Conservation (phyloP, 2,113 vertebrate species). For the Plectropomus leopardus region DNA sequence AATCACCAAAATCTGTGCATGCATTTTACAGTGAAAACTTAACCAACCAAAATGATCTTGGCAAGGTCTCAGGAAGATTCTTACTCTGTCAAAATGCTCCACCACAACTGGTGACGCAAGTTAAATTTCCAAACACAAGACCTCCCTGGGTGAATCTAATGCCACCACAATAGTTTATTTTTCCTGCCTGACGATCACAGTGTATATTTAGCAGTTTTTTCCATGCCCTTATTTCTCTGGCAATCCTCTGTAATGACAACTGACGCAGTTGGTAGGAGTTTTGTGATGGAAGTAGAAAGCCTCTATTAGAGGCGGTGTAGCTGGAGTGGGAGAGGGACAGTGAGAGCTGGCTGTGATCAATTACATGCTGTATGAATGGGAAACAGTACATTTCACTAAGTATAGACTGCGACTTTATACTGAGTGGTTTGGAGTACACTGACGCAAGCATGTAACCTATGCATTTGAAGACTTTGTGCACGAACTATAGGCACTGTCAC, state of each 20-base stretch:
- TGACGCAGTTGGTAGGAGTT: not conserved
- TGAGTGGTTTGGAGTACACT: not conserved
- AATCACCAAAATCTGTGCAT: not conserved
- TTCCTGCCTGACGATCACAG: not conserved
- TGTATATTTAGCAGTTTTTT: constrained; percentile 5
- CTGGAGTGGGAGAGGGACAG: not conserved
- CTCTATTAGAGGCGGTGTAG: constrained; percentile 10
- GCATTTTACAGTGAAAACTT: not conserved
- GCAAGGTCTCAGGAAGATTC: not conserved
- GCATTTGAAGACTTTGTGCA: not conserved
- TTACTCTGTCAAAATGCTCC: not conserved
- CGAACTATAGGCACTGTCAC: not conserved
- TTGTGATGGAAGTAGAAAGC: constrained; percentile 17
- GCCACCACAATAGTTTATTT: not conserved
- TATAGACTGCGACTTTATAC: not conserved
- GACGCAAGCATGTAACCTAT: not conserved
- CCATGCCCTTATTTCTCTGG: not conserved
- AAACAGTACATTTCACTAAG: not conserved
- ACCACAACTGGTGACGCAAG: not conserved
- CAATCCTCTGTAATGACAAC: not conserved
- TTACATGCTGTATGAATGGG: not conserved
- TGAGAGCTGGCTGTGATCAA: not conserved
- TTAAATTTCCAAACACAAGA: not conserved
- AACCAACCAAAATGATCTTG: not conserved
- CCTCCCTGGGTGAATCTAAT: not conserved